Evolutionary conservation across 2,797 vertebrate species (phyloP).

Genomic region (Acanthiza pusilla): DNA sequence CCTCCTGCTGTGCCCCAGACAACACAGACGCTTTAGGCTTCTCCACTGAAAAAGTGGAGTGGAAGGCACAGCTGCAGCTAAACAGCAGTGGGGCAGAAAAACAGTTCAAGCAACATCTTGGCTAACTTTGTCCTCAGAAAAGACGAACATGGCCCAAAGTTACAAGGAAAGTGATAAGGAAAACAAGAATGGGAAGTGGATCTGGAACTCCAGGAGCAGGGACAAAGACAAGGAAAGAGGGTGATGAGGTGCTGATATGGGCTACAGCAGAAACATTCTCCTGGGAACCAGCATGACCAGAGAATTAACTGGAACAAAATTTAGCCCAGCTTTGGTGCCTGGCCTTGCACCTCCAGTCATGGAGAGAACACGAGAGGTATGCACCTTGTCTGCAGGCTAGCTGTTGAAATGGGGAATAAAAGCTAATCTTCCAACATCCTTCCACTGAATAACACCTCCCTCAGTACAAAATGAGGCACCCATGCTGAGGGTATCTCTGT

Average conservation of each 20-base stretch:
- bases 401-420: not conserved
- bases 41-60: not conserved
- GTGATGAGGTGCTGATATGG: not conserved
- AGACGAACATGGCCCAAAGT: not conserved
- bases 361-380: not conserved
- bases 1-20: not conserved
- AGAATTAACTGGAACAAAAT: not conserved
- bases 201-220: not conserved
- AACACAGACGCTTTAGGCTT: not conserved
- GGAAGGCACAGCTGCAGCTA: slow-evolving; percentile 11
- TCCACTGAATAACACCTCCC: not conserved
- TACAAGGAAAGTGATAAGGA: not conserved
- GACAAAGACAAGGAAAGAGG: not conserved
- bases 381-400: not conserved
- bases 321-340: not conserved
- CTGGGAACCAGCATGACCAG: not conserved
- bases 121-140: not conserved
- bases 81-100: not conserved
- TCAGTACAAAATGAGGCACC: not conserved
- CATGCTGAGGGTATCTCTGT: not conserved
- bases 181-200: not conserved
- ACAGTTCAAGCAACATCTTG: not conserved
- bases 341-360: not conserved
- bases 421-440: not conserved
- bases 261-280: not conserved